Conservation (phyloP, 2,888 invertebrate genomes). For the Chymomyza amoena region DNA sequence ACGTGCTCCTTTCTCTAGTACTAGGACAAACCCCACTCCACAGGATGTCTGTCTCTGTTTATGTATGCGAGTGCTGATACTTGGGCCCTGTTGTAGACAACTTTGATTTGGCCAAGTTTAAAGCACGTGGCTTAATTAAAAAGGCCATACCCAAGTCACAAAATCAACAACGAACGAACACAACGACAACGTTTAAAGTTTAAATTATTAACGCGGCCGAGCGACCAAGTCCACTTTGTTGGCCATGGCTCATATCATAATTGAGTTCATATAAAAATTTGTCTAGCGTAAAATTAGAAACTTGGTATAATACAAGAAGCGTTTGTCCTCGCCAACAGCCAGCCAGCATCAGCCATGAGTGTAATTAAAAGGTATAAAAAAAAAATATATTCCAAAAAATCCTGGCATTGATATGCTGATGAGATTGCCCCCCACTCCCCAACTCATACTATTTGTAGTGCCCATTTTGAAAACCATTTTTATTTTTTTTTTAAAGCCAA, state of each 20-base stretch:
- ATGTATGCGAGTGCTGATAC: conserved; percentile 40
- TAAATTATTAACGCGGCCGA: conserved; percentile 36
- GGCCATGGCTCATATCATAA: conserved; percentile 67
- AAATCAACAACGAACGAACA: not conserved
- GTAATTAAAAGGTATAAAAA: conserved; percentile 53
- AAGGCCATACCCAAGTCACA: conserved; percentile 8
- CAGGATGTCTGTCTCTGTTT: conserved; percentile 27
- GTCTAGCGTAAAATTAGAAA: conserved; percentile 78
- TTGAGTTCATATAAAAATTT: conserved; percentile 75
- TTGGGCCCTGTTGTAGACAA: conserved; percentile 38
- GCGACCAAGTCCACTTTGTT: not conserved
- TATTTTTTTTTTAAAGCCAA: conserved; percentile 58
- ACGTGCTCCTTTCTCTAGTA: not conserved
- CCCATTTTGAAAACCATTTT: conserved; percentile 42
- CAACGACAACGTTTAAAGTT: conserved; percentile 51
- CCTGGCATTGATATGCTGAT: conserved; percentile 68
- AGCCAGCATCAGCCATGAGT: conserved; percentile 35
- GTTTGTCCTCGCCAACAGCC: not conserved
- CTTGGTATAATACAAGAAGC: conserved; percentile 43
- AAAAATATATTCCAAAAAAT: conserved; percentile 37
- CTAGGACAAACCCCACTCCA: no score
- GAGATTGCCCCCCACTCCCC: conserved; percentile 27
- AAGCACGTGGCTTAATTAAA: conserved; percentile 50
- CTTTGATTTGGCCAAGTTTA: conserved; percentile 42
- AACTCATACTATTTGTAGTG: not conserved